A percentile compares a stretch with the other conserved stretches of the same genome.
Conservation (phyloP, 2,888 invertebrate species). For the Drosophila paucipuncta region DNA sequence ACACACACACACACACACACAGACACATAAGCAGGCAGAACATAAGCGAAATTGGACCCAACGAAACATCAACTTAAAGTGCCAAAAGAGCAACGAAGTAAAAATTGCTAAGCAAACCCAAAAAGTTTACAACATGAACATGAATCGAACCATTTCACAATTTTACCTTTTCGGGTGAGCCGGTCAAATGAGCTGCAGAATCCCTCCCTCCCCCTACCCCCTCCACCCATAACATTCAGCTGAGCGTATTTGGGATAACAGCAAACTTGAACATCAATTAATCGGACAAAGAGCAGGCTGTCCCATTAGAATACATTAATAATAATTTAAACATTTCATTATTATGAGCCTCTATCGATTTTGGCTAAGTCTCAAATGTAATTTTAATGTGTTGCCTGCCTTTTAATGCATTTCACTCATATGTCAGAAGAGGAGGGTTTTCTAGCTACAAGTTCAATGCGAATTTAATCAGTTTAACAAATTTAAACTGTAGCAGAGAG, state of each 20-base stretch:
- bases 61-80: constrained; percentile 63
- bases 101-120: constrained; percentile 21
- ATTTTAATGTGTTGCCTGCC: constrained; percentile 20
- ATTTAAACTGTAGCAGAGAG: not conserved
- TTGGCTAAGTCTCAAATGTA: not conserved
- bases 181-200: constrained; percentile 11
- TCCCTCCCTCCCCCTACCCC: not conserved
- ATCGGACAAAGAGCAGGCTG: not conserved
- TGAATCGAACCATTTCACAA: constrained; percentile 16
- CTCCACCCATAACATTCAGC: too few species aligned
- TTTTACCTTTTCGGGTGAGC: constrained; percentile 11
- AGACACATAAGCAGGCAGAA: not conserved
- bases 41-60: constrained; percentile 20
- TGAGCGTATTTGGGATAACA: not conserved
- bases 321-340: too few species aligned
- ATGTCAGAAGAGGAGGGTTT: not conserved
- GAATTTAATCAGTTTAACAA: not conserved
- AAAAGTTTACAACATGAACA: constrained; percentile 22
- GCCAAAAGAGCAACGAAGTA: constrained; percentile 43
- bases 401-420: constrained; percentile 28
- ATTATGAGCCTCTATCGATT: too few species aligned
- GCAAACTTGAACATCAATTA: not conserved
- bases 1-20: not conserved
- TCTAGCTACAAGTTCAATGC: not conserved
- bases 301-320: not conserved